These are phyloP conservation scores for Pimpla rufipes DNA, from an alignment of 2,888 invertebrate species.

Conservation along the genomic window DNA sequence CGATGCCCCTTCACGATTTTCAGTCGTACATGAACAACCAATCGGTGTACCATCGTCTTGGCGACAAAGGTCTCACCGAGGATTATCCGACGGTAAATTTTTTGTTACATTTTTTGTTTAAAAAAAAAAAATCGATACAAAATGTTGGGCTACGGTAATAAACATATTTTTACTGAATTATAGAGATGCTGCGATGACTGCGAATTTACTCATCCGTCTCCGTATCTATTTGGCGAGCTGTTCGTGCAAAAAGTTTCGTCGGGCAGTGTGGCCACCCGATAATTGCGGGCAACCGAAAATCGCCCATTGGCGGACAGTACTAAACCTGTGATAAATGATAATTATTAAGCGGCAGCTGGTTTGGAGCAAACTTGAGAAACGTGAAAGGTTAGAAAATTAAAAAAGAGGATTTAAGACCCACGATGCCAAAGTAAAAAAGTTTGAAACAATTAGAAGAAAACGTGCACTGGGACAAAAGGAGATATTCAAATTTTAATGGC, in stretches of 20 bases:
- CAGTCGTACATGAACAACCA: constrained; percentile 88
- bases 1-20: constrained; percentile 87
- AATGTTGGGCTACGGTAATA: too few relatives aligned
- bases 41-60: constrained; percentile 88
- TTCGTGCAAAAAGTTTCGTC: neutral
- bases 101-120: too few relatives aligned
- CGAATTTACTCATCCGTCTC: constrained; percentile 75
- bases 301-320: constrained; percentile 18
- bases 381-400: neutral
- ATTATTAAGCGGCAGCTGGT: constrained; percentile 73
- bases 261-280: neutral
- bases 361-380: constrained; percentile 20
- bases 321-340: constrained; percentile 49
- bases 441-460: neutral
- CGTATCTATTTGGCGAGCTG: constrained; percentile 69
- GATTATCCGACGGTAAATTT: constrained; percentile 87
- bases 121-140: too few relatives aligned
- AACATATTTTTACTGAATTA: constrained; percentile 6
- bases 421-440: constrained; percentile 4
- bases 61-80: constrained; percentile 87
- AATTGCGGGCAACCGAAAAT: neutral
- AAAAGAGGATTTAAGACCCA: constrained; percentile 4
- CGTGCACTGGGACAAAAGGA: too few relatives aligned
- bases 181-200: constrained; percentile 76
- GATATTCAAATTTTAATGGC: neutral